A percentile compares a stretch with the other conserved stretches of the same genome.
Conservation (phyloP, 2,113 vertebrate species). For the Pyrgilauda ruficollis region DNA sequence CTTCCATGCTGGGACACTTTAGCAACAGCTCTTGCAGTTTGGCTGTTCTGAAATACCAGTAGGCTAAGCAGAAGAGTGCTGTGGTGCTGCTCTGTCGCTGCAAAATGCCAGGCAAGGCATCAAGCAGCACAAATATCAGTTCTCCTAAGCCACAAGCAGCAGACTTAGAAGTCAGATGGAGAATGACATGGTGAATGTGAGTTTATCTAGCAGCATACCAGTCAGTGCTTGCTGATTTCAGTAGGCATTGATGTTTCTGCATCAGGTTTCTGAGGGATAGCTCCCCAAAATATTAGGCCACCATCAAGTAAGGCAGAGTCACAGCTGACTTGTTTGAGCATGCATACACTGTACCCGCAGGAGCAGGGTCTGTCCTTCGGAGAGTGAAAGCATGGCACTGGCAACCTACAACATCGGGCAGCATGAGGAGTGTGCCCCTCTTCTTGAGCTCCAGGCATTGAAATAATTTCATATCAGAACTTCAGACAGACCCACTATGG, state of each 20-base stretch:
- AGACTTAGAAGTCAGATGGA: not conserved
- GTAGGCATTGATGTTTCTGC: not conserved
- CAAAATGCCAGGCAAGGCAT: not conserved
- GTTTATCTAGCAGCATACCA: not conserved
- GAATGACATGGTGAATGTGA: not conserved
- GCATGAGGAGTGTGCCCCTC: not conserved
- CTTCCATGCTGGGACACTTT: not conserved
- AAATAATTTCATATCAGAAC: not conserved
- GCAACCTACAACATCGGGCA: rapidly evolving
- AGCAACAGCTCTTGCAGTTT: not conserved
- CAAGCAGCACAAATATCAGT: not conserved
- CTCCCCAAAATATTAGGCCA: not conserved
- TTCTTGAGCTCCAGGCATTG: not conserved
- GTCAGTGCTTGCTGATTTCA: rapidly evolving
- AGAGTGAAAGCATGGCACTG: not conserved
- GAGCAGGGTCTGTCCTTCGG: rapidly evolving
- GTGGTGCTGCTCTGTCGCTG: not conserved
- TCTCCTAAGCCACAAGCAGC: not conserved
- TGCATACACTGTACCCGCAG: rapidly evolving
- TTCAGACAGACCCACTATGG: not conserved
- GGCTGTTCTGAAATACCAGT: not conserved
- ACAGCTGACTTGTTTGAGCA: not conserved
- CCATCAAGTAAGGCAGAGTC: not conserved
- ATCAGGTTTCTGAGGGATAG: not conserved
- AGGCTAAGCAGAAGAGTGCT: not conserved